Conservation (phyloP, 2,113 vertebrate genomes). For the Arothron firmamentum region DNA sequence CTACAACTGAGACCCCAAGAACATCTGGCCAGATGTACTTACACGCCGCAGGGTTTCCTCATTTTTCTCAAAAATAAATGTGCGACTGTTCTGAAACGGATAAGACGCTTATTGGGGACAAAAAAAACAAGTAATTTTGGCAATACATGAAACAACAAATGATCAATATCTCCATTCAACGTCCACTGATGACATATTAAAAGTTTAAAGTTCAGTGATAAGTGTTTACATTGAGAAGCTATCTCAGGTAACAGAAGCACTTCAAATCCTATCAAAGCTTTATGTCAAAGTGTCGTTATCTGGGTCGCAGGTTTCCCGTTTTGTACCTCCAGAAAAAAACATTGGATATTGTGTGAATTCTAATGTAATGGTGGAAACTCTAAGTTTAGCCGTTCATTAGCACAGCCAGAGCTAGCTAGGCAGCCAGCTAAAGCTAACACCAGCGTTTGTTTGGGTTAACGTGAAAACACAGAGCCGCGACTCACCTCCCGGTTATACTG, state of each 20-base stretch:
- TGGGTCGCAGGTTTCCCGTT: neutral
- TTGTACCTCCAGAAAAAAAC: neutral
- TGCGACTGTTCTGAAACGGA: conserved; percentile 80
- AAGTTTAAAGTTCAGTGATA: neutral
- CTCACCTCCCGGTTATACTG: conserved; percentile 73
- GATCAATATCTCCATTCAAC: neutral
- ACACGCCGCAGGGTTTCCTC: conserved; percentile 90
- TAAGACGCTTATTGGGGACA: conserved; percentile 13
- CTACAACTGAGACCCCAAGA: neutral
- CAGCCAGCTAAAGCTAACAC: conserved; percentile 29
- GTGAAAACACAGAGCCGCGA: conserved; percentile 10
- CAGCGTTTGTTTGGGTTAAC: conserved; percentile 54
- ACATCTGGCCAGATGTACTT: conserved; percentile 49
- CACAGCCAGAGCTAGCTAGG: conserved; percentile 8
- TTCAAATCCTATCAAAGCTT: neutral
- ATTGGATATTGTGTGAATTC: neutral
- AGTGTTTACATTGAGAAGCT: neutral
- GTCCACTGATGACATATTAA: neutral
- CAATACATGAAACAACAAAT: neutral
- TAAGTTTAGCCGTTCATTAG: neutral
- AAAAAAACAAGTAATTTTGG: neutral
- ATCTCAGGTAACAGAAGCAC: conserved; percentile 7
- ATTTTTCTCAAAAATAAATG: conserved; percentile 86
- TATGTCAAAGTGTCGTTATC: no score
- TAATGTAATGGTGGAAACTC: neutral